phyloP scores from a whole-genome alignment of 2,113 vertebrate genomes.

The Brachypodius melanocephalos region DNA sequence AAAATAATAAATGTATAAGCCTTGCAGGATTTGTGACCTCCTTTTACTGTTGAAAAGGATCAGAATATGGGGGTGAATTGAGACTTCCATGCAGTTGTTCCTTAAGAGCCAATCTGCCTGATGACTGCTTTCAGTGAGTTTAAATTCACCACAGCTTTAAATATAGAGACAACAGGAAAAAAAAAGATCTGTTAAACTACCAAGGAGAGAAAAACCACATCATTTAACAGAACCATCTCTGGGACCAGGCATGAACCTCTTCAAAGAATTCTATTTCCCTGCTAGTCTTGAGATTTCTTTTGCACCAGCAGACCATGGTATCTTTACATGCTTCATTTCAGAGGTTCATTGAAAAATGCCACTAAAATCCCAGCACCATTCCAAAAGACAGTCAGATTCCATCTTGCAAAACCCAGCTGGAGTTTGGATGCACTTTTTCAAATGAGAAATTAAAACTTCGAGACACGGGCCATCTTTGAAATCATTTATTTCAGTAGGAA shows the following conservation, averaged over 20 bases:
- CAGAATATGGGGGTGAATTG: background rate
- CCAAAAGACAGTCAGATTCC: background rate
- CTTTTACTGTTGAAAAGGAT: background rate
- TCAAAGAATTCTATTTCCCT: background rate
- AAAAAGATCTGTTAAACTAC: background rate
- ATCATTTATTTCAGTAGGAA: slow-evolving; percentile 82
- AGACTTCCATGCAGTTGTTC: background rate
- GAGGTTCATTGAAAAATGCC: background rate
- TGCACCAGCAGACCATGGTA: background rate
- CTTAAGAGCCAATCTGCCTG: background rate
- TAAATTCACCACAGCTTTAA: background rate
- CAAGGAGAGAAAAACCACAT: background rate
- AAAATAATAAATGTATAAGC: background rate
- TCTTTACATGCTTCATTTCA: background rate
- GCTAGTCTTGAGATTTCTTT: background rate
- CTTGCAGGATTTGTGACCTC: background rate
- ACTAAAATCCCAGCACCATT: background rate
- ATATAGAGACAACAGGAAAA: background rate
- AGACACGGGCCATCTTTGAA: slow-evolving; percentile 67
- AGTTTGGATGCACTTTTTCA: background rate
- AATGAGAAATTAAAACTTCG: slow-evolving; percentile 38
- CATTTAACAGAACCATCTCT: background rate
- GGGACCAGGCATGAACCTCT: background rate
- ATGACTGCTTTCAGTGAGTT: background rate
- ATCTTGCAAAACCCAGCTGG: background rate